These are phyloP conservation scores for Nipponacmea schrenckii DNA, from an alignment of 2,888 invertebrate genomes.

Conservation along the genomic window DNA sequence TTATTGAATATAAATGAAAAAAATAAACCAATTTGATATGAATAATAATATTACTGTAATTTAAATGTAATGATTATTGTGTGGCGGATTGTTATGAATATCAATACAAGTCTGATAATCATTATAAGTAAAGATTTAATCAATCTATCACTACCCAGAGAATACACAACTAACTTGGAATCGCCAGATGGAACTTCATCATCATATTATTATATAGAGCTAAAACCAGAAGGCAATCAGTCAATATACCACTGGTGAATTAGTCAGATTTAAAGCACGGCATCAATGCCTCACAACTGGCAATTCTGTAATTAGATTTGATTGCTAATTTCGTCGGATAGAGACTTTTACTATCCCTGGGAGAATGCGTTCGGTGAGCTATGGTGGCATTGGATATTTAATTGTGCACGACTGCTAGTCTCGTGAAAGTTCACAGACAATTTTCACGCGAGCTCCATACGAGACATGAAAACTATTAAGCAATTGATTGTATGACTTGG, in stretches of 20 bases:
- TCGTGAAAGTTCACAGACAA: not conserved
- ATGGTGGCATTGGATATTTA: not conserved
- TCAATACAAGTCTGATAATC: not conserved
- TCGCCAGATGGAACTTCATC: too few species aligned
- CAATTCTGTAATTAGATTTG: not conserved
- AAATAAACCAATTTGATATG: too few species aligned
- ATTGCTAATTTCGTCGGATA: not conserved
- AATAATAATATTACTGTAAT: too few species aligned
- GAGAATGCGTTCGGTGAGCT: not conserved
- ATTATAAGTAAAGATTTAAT: conserved; percentile 3
- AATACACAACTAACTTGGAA: not conserved
- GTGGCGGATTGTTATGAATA: too few species aligned
- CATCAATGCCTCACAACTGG: not conserved
- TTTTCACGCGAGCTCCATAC: not conserved
- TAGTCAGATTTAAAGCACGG: not conserved
- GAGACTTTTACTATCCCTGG: not conserved
- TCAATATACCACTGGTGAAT: conserved; percentile 1
- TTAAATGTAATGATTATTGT: too few species aligned
- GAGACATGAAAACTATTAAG: not conserved
- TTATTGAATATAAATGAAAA: too few species aligned
- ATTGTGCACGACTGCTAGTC: not conserved
- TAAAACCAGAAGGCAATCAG: conserved; percentile 2
- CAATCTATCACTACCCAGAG: not conserved
- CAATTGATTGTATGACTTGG: conserved; percentile 5
- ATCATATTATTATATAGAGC: not conserved